Evolutionary conservation across 1,140 invertebrate species (phyloP).

Genomic region (Cyclina sinensis): DNA sequence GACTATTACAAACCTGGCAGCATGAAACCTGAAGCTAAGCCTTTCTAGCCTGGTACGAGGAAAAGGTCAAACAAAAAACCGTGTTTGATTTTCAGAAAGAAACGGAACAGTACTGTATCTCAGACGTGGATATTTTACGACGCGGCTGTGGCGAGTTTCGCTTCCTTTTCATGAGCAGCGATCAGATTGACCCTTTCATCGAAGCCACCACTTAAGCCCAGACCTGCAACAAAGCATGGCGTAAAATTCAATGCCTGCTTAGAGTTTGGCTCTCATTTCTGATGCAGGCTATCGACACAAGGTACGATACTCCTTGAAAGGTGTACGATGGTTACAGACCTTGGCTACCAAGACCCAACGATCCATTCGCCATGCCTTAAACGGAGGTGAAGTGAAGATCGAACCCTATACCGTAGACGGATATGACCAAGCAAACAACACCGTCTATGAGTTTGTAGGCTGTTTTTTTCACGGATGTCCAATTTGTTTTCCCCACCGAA

Average conservation of each 20-base stretch:
- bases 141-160: not conserved
- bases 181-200: slow-evolving; percentile 15
- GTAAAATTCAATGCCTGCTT: slow-evolving; percentile 8
- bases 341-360: not conserved
- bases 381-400: not conserved
- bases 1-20: not conserved
- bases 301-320: not conserved
- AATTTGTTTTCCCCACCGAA: not conserved
- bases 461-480: slow-evolving; percentile 8
- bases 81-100: slow-evolving; percentile 16
- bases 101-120: slow-evolving; percentile 11
- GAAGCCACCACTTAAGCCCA: slow-evolving; percentile 10
- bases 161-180: not conserved
- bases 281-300: slow-evolving; percentile 15
- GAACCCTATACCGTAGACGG: slow-evolving; percentile 19
- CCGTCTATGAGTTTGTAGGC: not conserved
- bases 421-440: not conserved
- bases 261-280: not conserved
- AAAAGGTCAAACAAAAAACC: not conserved
- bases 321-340: not conserved
- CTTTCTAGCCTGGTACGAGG: slow-evolving; percentile 1
- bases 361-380: not conserved
- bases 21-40: not conserved
- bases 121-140: slow-evolving; percentile 2
- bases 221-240: slow-evolving; percentile 18